A percentile compares a stretch with the other conserved stretches of the same genome.
These are phyloP conservation scores for Chrysocyon brachyurus DNA, from an alignment of 2,797 vertebrate species.

Conservation along the genomic window DNA sequence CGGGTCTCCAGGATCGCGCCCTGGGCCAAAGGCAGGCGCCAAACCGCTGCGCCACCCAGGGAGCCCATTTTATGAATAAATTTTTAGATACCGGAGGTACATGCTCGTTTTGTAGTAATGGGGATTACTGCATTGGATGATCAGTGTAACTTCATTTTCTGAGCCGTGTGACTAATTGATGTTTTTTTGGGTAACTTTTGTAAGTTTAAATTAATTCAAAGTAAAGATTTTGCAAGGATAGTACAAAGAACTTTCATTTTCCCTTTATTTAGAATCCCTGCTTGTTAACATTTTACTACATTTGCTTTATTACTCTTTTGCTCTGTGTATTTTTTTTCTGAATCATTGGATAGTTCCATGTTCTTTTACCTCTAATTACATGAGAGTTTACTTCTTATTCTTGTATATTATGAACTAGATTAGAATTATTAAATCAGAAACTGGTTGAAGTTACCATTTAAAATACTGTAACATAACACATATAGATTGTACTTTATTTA, in stretches of 20 bases:
- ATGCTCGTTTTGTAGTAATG: background rate
- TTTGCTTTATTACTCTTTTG: background rate
- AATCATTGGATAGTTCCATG: background rate
- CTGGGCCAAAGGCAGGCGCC: no score
- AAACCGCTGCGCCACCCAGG: no score
- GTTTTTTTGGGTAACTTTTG: background rate
- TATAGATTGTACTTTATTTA: background rate
- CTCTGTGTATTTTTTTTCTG: background rate
- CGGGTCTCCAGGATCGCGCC: no score
- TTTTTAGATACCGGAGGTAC: background rate
- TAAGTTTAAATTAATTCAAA: background rate
- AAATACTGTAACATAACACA: background rate
- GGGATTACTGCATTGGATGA: background rate
- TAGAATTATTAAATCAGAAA: background rate
- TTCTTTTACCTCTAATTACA: background rate
- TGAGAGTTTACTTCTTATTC: background rate
- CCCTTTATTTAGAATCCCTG: background rate
- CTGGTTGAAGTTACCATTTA: background rate
- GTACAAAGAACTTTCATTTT: conserved; percentile 20
- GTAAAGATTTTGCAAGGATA: background rate
- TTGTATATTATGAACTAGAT: background rate
- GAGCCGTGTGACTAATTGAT: background rate
- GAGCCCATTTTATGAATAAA: background rate
- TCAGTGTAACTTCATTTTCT: background rate
- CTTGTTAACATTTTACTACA: background rate